These are phyloP conservation scores for Yponomeuta plumbellus DNA, from an alignment of 2,888 invertebrate species.

Conservation along the genomic window DNA sequence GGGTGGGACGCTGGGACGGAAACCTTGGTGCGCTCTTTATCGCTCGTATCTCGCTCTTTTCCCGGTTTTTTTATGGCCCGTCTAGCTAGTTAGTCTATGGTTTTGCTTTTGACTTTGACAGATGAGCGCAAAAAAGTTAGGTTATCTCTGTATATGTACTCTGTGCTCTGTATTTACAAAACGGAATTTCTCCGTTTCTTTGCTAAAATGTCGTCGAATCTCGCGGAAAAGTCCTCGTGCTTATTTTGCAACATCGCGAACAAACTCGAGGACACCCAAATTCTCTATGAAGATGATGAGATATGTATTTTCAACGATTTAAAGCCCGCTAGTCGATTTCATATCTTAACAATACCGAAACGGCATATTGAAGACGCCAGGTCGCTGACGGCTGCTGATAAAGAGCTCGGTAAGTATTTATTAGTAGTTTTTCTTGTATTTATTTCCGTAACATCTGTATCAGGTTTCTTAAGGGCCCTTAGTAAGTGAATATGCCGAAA, in stretches of 20 bases:
- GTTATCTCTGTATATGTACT: no score
- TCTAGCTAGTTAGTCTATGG: no score
- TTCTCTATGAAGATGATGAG: constrained; percentile 84
- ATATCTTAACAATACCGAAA: constrained; percentile 87
- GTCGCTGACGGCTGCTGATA: constrained; percentile 79
- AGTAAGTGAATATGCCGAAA: no score
- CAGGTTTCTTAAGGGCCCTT: no score
- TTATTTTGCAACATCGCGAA: constrained; percentile 85
- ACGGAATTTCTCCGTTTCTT: neutral
- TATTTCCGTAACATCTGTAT: no score
- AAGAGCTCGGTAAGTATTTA: constrained; percentile 80
- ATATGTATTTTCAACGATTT: constrained; percentile 88
- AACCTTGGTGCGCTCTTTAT: no score
- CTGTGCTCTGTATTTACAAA: no score
- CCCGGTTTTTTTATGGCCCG: no score
- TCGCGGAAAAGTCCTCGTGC: constrained; percentile 62
- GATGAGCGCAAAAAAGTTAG: no score
- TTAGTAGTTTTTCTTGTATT: neutral
- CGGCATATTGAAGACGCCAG: constrained; percentile 86
- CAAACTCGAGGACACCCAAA: constrained; percentile 76
- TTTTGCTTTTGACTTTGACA: no score
- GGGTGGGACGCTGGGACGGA: no score
- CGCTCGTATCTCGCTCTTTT: no score
- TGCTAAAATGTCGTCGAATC: constrained; percentile 37
- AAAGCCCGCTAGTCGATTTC: constrained; percentile 86